Evolutionary conservation across 2,888 invertebrate species (phyloP), one percentile per base, ranked within the genome.

Genomic region (Melieria picta): DNA sequence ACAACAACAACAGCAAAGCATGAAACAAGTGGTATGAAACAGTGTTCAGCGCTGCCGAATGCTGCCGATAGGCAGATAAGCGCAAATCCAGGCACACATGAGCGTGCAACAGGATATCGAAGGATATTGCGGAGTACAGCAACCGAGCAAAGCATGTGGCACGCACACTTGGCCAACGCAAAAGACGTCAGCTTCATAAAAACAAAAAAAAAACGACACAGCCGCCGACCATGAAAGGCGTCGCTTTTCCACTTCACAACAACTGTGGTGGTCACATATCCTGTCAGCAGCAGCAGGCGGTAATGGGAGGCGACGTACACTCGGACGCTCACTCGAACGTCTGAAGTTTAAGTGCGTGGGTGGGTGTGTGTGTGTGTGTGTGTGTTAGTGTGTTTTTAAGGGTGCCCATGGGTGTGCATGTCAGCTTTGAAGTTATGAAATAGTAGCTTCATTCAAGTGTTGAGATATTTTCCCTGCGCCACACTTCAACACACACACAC

Each of bases 221-320:
- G 30, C 30, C 2, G 3, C 2, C 30, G 3, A 30, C 30, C 30
- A 30, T 30, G 30, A 30, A 30, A 30, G 30, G 30, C 30, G 43
- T 42, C 7, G 30, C 6, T 81, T 79, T 82, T 77, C 78, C 79
- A 82, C 80, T 80, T 79, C 77, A 79, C 78, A 82, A 82, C 30
- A 30, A 30, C 30, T 30, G 30, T 30, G 82, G 82, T 83, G 83
- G 81, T 83, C 81, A 79, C 80, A 82, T 81, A 83, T 82, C 79
- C 81, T 83, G 83, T 82, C 84, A 81, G 75, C 79, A 75, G 78
- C 83, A 83, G 66, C 52, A 65, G 63, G 72, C 62, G 56, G 74
- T 70, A 65, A 55, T n/a, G 68, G 67, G 64, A 65, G 79, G 77
- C 77, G 78, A 75, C 77, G 78, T 78, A 75, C 79, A 82, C 79